These are phyloP conservation scores for Polydrusus tereticollis DNA, from an alignment of 2,888 invertebrate genomes.

Conservation along the genomic window DNA sequence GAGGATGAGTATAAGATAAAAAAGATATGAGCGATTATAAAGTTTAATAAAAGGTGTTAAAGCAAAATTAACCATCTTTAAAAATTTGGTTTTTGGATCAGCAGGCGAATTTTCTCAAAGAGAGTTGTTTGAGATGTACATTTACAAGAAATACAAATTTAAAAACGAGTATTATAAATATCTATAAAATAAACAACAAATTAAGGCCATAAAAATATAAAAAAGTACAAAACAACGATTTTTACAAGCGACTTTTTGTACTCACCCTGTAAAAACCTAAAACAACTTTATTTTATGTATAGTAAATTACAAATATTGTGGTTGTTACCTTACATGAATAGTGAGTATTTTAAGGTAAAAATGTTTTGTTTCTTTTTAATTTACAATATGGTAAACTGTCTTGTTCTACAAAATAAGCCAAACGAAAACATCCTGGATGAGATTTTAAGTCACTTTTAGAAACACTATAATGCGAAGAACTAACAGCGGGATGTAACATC, in stretches of 20 bases:
- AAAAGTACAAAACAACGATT: conserved; percentile 54
- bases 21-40: too few species aligned
- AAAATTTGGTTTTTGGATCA: conserved; percentile 1
- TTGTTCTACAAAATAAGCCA: not conserved
- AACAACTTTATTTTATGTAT: conserved; percentile 24
- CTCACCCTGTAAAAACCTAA: conserved; percentile 58
- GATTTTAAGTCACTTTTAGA: conserved; percentile 6
- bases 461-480: too few species aligned
- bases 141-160: conserved; percentile 37
- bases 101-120: not conserved
- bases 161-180: conserved; percentile 58
- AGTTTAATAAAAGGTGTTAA: too few species aligned
- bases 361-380: conserved; percentile 65
- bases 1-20: too few species aligned
- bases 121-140: conserved; percentile 2
- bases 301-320: conserved; percentile 31
- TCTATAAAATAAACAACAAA: conserved; percentile 65
- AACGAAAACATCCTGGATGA: conserved; percentile 18
- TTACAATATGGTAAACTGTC: conserved; percentile 65
- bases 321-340: conserved; percentile 57
- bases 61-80: too few species aligned
- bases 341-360: conserved; percentile 65
- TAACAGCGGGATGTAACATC: too few species aligned
- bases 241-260: conserved; percentile 55
- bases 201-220: conserved; percentile 59